These are phyloP conservation scores for Dreissena rostriformis DNA, from an alignment of 1,140 invertebrate species.

Conservation along the genomic window DNA sequence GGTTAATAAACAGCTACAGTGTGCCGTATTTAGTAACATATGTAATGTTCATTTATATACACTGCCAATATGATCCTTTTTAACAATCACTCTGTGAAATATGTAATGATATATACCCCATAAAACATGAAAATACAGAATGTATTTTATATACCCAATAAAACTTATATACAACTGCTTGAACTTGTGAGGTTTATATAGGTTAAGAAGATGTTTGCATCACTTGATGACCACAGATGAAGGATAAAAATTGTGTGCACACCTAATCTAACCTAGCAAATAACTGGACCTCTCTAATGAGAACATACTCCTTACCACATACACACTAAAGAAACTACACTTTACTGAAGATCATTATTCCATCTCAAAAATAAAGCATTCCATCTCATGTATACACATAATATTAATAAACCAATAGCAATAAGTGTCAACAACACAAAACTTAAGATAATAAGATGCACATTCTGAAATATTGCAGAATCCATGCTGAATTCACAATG, in stretches of 20 bases:
- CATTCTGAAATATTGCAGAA: constrained; percentile 6
- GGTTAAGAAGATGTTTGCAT: constrained; percentile 6
- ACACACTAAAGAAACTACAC: constrained; percentile 3
- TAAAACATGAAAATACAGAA: constrained; percentile 7
- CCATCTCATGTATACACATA: constrained; percentile 3
- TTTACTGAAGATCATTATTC: constrained; percentile 7
- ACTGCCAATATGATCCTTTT: constrained; percentile 6
- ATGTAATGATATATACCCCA: constrained; percentile 6
- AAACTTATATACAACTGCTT: constrained; percentile 5
- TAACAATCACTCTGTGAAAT: constrained; percentile 6
- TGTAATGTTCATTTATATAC: constrained; percentile 1
- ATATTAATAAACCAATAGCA: constrained; percentile 7
- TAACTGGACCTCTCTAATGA: constrained; percentile 5
- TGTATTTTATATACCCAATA: constrained; percentile 7
- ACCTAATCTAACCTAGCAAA: constrained; percentile 6
- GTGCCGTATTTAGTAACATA: constrained; percentile 6
- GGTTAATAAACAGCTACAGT: constrained; percentile 6
- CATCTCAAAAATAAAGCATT: constrained; percentile 3
- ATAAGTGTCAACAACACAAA: constrained; percentile 6
- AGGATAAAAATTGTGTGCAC: constrained; percentile 6
- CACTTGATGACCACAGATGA: constrained; percentile 5
- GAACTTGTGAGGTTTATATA: constrained; percentile 6
- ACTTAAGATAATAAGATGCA: constrained; percentile 7
- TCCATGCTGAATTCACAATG: constrained; percentile 5
- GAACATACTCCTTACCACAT: constrained; percentile 3